These are phyloP conservation scores for Lepidocyrtoides sp. DNA, from an alignment of 2,888 invertebrate genomes.

Conservation along the genomic window DNA sequence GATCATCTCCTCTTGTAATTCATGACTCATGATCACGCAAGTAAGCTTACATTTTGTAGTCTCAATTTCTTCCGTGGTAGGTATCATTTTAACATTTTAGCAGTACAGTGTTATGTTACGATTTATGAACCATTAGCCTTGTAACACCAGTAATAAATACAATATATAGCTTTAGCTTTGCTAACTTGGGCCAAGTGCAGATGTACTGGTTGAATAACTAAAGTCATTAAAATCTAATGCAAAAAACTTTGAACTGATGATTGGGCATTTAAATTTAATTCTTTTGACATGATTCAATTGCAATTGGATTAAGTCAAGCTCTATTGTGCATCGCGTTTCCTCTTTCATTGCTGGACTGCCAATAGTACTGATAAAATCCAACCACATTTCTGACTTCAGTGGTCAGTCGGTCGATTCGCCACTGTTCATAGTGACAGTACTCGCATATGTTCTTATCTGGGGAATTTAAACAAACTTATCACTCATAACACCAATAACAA, in stretches of 20 bases:
- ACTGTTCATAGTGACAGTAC: neutral
- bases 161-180: too few relatives aligned
- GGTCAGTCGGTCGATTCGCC: neutral
- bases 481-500: neutral
- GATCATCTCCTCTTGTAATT: neutral
- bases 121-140: neutral
- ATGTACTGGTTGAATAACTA: neutral
- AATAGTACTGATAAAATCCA: neutral
- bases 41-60: neutral
- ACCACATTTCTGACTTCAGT: slow-evolving; percentile 4
- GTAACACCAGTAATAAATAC: too few relatives aligned
- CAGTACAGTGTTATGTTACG: neutral
- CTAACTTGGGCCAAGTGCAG: slow-evolving; percentile 10
- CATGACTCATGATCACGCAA: neutral
- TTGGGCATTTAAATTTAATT: slow-evolving; percentile 56
- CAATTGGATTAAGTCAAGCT: slow-evolving; percentile 53
- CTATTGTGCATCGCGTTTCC: neutral
- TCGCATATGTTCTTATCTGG: neutral
- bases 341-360: neutral
- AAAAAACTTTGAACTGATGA: slow-evolving; percentile 24
- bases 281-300: slow-evolving; percentile 53
- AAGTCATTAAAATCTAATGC: neutral
- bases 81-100: neutral
- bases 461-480: neutral
- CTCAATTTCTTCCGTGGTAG: neutral